phyloP scores from a whole-genome alignment of 1,140 invertebrate species.

The Macrosteles quadrilineatus region DNA sequence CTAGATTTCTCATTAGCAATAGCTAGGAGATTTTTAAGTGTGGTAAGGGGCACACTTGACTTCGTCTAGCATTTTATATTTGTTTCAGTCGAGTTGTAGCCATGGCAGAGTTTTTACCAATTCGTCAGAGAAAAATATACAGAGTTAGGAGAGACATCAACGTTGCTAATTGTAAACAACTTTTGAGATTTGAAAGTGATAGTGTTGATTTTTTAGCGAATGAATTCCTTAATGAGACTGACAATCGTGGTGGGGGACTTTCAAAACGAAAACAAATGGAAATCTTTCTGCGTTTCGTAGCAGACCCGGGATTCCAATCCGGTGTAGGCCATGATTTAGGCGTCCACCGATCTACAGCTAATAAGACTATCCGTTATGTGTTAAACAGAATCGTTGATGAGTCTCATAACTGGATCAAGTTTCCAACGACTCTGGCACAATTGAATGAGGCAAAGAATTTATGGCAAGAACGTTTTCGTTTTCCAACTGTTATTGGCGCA shows the following conservation, averaged over 20 bases:
- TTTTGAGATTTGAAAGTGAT: conserved; percentile 2
- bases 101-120: not conserved
- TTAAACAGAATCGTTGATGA: not conserved
- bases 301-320: not conserved
- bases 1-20: not conserved
- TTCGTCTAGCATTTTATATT: not conserved
- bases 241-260: not conserved
- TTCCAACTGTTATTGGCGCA: not conserved
- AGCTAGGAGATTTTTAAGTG: conserved; percentile 4
- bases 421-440: not conserved
- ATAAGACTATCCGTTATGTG: not conserved
- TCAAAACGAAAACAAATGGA: conserved; percentile 3
- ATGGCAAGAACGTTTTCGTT: not conserved
- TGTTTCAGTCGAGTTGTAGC: not conserved
- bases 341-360: conserved; percentile 1
- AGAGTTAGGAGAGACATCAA: not conserved
- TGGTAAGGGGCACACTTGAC: not conserved
- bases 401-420: not conserved
- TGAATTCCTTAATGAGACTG: not conserved
- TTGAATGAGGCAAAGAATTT: conserved; percentile 10
- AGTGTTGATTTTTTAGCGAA: conserved; percentile 1
- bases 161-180: not conserved
- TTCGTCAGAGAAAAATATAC: not conserved
- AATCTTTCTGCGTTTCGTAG: not conserved
- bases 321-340: not conserved